A percentile compares a stretch with the other conserved stretches of the same genome.
Conservation (phyloP, 2,113 vertebrate genomes). For the Speoplatyrhinus poulsoni region DNA sequence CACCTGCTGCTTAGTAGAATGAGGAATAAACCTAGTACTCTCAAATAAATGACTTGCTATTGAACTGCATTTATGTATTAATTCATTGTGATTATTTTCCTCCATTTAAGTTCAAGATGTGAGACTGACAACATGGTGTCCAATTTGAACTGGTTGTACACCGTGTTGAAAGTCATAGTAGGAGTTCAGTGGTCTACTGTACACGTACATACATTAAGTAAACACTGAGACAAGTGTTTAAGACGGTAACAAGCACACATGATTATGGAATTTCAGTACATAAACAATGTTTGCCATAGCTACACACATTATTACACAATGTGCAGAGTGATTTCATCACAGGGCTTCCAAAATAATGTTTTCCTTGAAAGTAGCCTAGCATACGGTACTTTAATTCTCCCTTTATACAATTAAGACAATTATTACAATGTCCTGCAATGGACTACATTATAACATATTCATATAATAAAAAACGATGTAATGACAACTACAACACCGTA, state of each 20-base stretch:
- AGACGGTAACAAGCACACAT: too few species aligned
- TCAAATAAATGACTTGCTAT: slow-evolving; percentile 32
- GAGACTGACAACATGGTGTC: not conserved
- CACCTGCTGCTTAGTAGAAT: slow-evolving; percentile 7
- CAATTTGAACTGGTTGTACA: slow-evolving; percentile 7
- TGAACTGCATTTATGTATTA: not conserved
- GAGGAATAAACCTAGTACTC: not conserved
- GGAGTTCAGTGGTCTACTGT: not conserved
- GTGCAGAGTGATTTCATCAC: slow-evolving; percentile 14
- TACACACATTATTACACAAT: slow-evolving; percentile 40
- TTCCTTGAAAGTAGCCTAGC: too few species aligned
- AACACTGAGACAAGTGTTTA: slow-evolving; percentile 12
- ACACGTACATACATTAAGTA: not conserved
- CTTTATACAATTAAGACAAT: too few species aligned
- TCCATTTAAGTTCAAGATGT: not conserved
- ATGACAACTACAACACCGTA: not conserved
- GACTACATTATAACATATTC: too few species aligned
- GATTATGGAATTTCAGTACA: slow-evolving; percentile 11
- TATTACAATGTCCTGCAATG: too few species aligned
- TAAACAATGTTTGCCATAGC: slow-evolving; percentile 17
- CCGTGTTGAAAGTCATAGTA: not conserved
- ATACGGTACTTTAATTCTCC: too few species aligned
- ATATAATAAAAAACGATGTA: not conserved
- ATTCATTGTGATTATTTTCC: not conserved
- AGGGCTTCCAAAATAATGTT: not conserved